Conservation (phyloP, 1,140 invertebrate genomes). For the Drosophila prosaltans region DNA sequence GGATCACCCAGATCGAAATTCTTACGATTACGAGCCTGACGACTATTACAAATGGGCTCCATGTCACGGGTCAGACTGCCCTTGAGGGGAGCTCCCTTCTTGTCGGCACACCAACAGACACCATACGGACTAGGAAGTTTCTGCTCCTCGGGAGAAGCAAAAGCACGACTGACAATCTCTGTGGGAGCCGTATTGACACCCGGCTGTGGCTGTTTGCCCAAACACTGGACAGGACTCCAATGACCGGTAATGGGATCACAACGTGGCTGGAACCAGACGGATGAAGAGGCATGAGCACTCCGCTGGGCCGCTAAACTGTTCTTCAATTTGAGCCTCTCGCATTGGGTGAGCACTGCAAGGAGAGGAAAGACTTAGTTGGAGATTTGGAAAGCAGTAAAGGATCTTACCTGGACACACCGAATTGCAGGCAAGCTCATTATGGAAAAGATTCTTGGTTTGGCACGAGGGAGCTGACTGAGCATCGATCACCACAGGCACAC, state of each 20-base stretch:
- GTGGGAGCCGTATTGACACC: conserved; percentile 21
- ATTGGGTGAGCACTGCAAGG: conserved; percentile 88
- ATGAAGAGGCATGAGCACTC: conserved; percentile 84
- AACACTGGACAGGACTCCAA: conserved; percentile 92
- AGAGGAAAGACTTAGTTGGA: background rate
- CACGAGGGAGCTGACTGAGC: conserved; percentile 85
- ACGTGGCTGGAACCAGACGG: conserved; percentile 86
- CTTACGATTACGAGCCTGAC: conserved; percentile 87
- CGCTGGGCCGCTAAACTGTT: conserved; percentile 89
- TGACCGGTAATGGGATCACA: conserved; percentile 89
- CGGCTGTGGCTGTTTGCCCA: conserved; percentile 83
- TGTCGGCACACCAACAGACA: conserved; percentile 93
- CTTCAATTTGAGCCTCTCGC: conserved; percentile 90
- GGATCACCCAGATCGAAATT: conserved; percentile 75
- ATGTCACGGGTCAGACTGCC: conserved; percentile 89
- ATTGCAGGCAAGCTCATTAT: conserved; percentile 91
- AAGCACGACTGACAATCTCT: conserved; percentile 64
- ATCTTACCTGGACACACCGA: conserved; percentile 89
- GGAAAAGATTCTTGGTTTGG: conserved; percentile 95
- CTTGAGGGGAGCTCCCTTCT: conserved; percentile 90
- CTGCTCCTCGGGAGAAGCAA: conserved; percentile 30
- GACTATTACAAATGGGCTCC: conserved; percentile 89
- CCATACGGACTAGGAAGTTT: conserved; percentile 73
- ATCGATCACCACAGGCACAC: conserved; percentile 88
- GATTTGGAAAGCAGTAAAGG: background rate